Base-by-base conservation (phyloP, 2,113 vertebrate species). In the Thymallus thymallus region DNA sequence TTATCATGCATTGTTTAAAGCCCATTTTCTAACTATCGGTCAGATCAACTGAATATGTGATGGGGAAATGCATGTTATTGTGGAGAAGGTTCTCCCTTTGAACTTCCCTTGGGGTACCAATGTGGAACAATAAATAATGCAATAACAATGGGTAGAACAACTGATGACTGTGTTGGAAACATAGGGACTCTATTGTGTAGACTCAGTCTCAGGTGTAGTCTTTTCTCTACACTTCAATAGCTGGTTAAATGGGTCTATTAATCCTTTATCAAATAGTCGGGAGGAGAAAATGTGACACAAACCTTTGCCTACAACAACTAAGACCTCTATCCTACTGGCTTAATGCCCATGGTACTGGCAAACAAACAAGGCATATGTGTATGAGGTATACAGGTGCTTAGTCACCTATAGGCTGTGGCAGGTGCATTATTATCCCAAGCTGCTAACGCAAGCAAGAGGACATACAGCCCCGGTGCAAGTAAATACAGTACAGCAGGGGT, bases 41-140 rank as follows among this genome's bases (percentile, higher is more conserved):
- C 56, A 63, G 61, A 4, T 61, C 23, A n/a, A 66, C 32, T 77
- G 63, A 56, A 30, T 80, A 30, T 80, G 74, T 16, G 29, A 26
- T n/a, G 29, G n/a, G 46, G 30, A 46, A 60, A 58, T 20, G 16
- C 1, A 51, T 26, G 30, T 29, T 45, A 55, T 5, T 23, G 58
- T 26, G 0, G 32, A 14, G 51, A 9, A 62, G 45, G 56, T 41
- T 58, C 32, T 14, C 75, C 2, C 32, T 10, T 30, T 80, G 72
- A 84, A 83, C 76, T 72, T 81, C 80, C 48, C 72, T 16, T 2
- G 24, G 56, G 76, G 73, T 76, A 68, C 79, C 48, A 51, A 66
- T 75, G 58, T 81, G 76, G 82, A 85, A 76, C 6, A 80, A 86
- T 87, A 87, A 91, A 70, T n/a, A 3, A 55, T 91, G 73, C 68